Percentiles rank a stretch among this genome's conserved stretches.
These are phyloP conservation scores for Mellivora capensis DNA, from an alignment of 2,113 vertebrate species.

Conservation along the genomic window DNA sequence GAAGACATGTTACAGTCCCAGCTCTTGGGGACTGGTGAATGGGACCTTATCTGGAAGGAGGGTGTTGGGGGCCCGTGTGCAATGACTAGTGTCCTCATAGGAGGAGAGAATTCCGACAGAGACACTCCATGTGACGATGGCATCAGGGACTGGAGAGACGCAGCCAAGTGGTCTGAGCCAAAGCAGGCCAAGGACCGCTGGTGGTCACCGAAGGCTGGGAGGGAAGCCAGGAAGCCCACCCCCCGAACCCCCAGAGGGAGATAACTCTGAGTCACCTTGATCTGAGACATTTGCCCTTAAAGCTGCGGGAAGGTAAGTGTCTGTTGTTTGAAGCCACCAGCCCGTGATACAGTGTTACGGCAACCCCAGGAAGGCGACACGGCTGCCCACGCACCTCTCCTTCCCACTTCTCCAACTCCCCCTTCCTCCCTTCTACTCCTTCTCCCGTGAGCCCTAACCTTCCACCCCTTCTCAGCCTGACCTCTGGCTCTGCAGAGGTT, in stretches of 20 bases:
- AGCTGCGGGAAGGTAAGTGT: neutral
- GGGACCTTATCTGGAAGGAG: neutral
- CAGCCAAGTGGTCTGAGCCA: fast-evolving
- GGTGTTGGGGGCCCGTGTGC: neutral
- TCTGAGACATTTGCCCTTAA: neutral
- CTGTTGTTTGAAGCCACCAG: neutral
- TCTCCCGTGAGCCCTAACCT: neutral
- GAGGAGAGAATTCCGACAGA: neutral
- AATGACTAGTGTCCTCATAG: neutral
- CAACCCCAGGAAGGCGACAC: neutral
- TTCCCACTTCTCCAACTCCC: neutral
- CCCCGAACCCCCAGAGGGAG: neutral
- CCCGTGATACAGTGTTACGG: fast-evolving
- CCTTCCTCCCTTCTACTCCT: neutral
- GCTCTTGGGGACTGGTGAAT: neutral
- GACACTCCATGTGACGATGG: neutral
- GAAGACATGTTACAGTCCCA: neutral
- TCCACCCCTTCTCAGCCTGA: neutral
- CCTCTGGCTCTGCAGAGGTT: neutral
- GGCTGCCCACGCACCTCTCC: neutral
- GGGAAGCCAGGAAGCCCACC: neutral
- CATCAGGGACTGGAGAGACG: neutral
- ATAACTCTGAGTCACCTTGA: neutral
- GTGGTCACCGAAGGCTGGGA: fast-evolving
- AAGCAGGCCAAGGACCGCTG: neutral